Evolutionary conservation across 1,140 invertebrate genomes (phyloP), one percentile per base, ranked within the genome.

Genomic region (Tribolium madens): DNA sequence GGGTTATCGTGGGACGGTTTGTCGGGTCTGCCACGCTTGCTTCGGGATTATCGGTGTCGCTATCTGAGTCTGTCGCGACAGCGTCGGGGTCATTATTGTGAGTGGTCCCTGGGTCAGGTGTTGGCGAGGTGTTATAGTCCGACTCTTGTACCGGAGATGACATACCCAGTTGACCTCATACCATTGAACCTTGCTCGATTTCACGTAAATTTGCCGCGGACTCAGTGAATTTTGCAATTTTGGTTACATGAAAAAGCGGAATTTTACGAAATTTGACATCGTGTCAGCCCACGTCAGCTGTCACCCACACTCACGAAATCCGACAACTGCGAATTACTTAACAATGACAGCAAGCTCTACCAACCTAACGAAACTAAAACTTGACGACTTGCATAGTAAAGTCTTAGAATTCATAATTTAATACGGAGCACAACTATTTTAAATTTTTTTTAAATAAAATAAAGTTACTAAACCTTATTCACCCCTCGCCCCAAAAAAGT

Each of bases 1-100:
- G 46, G 5, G 73, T 50, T 18, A 80, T 52, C 14, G 75, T 52
- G 7, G 76, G 71, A 68, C 57, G 57, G 21, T 3, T 21, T 60
- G 13, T 52, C 9, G 48, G 4, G 2, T 57, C 52, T 17, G 52
- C 52, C 52, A 33, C 57, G 57, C n/a, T 14, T 3, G 21, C 7
- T 6, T 33, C 57, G 17, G 57, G 12, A 31, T 33, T 33, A 14
- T 64, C 57, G 57, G 14, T 64, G 57, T 64, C 57, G 31, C 57
- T 64, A 14, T 64, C 57, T 33, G 57, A 64, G 9, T 64, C 57
- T 36, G 57, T 33, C n/a, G 21, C n/a, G 57, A 33, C 12, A 64
- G 4, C 26, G 14, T 12, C 10, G 57, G 26, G 14, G 9, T 64
- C 57, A 64, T 64, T 64, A 64, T 64, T 64, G 21, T 64, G 21